These are phyloP conservation scores for Ctenopoma multispine DNA, from an alignment of 2,797 vertebrate species.

Conservation along the genomic window DNA sequence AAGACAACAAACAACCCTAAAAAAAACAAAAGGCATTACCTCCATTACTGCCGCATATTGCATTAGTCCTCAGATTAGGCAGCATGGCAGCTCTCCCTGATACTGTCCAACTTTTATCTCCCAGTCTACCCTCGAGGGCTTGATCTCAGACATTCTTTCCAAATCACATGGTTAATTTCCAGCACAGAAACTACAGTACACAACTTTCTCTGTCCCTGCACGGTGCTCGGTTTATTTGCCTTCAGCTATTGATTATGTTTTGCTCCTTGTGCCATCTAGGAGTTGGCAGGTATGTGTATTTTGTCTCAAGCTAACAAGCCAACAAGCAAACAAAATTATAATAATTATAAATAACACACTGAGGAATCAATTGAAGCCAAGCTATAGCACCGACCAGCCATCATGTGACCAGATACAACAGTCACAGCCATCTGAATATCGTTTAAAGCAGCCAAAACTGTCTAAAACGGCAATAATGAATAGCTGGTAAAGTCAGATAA, in stretches of 20 bases:
- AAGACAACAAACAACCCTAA: constrained; percentile 17
- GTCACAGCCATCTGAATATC: no score
- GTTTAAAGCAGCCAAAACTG: no score
- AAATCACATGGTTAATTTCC: constrained; percentile 41
- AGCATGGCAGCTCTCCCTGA: constrained; percentile 20
- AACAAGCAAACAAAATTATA: no score
- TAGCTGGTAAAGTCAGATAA: no score
- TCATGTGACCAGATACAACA: no score
- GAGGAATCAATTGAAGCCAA: no score
- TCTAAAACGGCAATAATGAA: no score
- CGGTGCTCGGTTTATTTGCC: constrained; percentile 14
- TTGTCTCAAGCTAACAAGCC: constrained; percentile 28
- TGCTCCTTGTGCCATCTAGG: constrained; percentile 22
- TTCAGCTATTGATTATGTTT: constrained; percentile 39
- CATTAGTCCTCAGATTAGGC: constrained; percentile 33
- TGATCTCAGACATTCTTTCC: constrained; percentile 32
- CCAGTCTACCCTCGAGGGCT: constrained; percentile 24
- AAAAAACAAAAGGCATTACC: constrained; percentile 34
- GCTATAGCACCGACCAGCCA: no score
- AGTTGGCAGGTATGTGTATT: constrained; percentile 29
- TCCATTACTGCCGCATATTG: constrained; percentile 33
- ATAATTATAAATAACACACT: no score
- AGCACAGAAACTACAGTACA: constrained; percentile 49
- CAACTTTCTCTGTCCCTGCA: constrained; percentile 37
- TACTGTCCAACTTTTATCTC: constrained; percentile 36